These are phyloP conservation scores for Trididemnum nubilum DNA, from an alignment of 23 tunicate species.

Conservation along the genomic window DNA sequence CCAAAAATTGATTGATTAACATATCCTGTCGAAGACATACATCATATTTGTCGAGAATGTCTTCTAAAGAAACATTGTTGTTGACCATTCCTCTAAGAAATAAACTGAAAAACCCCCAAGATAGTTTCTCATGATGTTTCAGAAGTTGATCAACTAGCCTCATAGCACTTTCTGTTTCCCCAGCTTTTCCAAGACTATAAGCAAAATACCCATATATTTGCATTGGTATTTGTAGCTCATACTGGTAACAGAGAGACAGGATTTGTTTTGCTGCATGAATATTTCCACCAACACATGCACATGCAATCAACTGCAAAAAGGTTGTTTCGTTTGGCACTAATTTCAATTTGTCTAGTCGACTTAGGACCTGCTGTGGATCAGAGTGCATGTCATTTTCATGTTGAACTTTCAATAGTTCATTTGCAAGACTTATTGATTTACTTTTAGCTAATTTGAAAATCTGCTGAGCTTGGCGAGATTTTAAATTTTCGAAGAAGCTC, in stretches of 20 bases:
- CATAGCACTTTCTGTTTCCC: neutral
- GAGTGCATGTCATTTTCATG: neutral
- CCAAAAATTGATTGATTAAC: too few species aligned
- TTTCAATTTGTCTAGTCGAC: neutral
- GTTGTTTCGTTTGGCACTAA: neutral
- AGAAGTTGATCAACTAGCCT: neutral
- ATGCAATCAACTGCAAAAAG: neutral
- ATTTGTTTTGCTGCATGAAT: neutral
- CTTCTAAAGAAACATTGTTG: too few species aligned
- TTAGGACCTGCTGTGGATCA: neutral
- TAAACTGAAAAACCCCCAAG: constrained; percentile 1
- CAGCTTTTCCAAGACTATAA: neutral
- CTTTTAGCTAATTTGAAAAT: neutral
- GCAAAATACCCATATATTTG: constrained; percentile 21
- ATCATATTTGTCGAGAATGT: too few species aligned
- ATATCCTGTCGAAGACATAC: too few species aligned
- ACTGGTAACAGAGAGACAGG: neutral
- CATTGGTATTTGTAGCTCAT: neutral
- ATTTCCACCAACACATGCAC: neutral
- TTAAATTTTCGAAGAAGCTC: neutral
- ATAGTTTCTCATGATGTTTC: neutral
- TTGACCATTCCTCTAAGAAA: too few species aligned
- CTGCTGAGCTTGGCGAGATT: neutral
- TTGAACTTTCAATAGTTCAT: neutral
- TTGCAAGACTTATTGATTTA: neutral